Conservation (phyloP, 1,140 invertebrate species). For the Brachionus paranguensis region DNA sequence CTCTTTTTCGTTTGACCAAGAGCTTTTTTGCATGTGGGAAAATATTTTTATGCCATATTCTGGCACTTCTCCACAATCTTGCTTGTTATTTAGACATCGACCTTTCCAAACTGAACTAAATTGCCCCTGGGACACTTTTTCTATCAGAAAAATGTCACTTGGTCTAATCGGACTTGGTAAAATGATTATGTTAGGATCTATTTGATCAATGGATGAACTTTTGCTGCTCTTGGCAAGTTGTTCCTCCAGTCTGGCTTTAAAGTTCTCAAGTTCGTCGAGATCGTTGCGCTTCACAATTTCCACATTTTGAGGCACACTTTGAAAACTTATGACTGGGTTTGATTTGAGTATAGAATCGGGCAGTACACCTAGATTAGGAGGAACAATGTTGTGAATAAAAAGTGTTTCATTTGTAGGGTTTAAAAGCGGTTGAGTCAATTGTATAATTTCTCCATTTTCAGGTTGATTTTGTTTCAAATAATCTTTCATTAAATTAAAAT, state of each 20-base stretch:
- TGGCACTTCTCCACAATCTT: background rate
- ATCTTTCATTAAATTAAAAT: background rate
- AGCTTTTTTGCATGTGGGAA: background rate
- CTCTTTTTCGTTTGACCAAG: slow-evolving; percentile 32
- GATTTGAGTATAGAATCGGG: background rate
- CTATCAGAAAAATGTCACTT: background rate
- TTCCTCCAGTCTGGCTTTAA: background rate
- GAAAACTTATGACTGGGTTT: background rate
- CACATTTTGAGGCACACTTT: background rate
- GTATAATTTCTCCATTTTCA: background rate
- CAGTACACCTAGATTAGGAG: background rate
- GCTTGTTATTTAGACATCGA: background rate
- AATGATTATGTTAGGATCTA: background rate
- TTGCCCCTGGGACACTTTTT: slow-evolving; percentile 28
- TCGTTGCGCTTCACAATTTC: background rate
- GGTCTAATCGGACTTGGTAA: background rate
- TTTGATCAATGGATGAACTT: background rate
- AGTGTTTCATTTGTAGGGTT: background rate
- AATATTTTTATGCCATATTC: slow-evolving; percentile 37
- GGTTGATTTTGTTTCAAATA: background rate
- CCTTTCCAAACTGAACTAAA: slow-evolving; percentile 36
- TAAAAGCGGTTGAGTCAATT: background rate
- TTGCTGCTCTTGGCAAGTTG: background rate
- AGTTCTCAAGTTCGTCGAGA: background rate
- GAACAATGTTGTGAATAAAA: background rate